phyloP scores from a whole-genome alignment of 2,888 invertebrate genomes.

The Gortyna flavago region DNA sequence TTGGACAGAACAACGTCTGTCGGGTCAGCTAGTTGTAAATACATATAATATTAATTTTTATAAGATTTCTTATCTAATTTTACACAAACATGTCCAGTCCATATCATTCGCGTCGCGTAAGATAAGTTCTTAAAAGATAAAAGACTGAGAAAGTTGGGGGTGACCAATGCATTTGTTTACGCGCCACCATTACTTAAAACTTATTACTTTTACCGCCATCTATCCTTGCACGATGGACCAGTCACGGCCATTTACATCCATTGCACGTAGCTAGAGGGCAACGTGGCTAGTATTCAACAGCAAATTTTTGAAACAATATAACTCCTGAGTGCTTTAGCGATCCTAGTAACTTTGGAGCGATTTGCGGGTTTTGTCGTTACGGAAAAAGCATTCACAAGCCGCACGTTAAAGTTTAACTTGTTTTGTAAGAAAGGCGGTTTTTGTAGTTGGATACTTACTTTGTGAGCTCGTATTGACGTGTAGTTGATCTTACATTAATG shows the following conservation, averaged over 20 bases:
- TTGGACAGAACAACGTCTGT: no score
- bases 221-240: background rate
- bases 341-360: background rate
- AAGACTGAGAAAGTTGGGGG: background rate
- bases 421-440: background rate
- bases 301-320: background rate
- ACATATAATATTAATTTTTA: background rate
- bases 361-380: background rate
- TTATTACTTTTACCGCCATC: background rate
- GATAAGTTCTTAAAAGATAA: background rate
- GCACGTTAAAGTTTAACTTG: background rate
- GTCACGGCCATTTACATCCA: background rate
- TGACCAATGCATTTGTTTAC: background rate
- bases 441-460: background rate
- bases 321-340: background rate
- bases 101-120: background rate
- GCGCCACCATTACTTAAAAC: background rate
- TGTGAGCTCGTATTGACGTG: background rate
- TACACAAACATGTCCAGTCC: background rate
- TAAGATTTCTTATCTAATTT: background rate
- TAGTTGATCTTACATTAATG: background rate
- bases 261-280: background rate
- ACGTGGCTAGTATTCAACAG: background rate
- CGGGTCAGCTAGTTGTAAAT: background rate
- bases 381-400: background rate